phyloP scores from a whole-genome alignment of 2,888 invertebrate genomes.

The Polymixis lichenea region DNA sequence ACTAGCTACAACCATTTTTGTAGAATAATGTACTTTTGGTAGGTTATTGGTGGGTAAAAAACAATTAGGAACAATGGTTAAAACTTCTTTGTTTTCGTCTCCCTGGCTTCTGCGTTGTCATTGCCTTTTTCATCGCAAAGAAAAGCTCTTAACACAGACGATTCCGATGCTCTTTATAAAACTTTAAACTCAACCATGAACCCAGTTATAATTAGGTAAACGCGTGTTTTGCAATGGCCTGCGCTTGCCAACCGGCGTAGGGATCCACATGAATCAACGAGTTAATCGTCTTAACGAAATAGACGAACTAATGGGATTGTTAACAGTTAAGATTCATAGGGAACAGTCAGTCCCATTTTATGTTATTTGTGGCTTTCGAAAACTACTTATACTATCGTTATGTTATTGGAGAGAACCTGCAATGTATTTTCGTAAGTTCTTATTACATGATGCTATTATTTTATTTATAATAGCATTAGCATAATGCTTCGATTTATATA shows the following conservation, averaged over 20 bases:
- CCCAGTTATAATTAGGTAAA: slow-evolving; percentile 59
- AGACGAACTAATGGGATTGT: slow-evolving; percentile 56
- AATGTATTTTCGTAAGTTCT: background rate
- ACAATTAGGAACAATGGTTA: background rate
- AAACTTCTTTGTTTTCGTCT: background rate
- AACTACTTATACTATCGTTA: slow-evolving; percentile 3
- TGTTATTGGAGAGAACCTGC: background rate
- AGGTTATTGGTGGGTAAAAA: background rate
- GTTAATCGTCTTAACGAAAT: slow-evolving; percentile 58
- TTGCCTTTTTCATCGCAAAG: background rate
- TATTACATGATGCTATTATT: no score
- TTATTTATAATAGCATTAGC: no score
- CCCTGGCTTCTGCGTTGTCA: background rate
- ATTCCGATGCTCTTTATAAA: background rate
- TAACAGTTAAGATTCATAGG: slow-evolving; percentile 58
- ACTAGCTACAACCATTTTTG: background rate
- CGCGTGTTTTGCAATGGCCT: slow-evolving; percentile 53
- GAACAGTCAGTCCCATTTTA: slow-evolving; percentile 8
- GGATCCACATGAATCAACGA: slow-evolving; percentile 59
- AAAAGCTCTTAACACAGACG: background rate
- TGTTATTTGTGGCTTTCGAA: slow-evolving; percentile 20
- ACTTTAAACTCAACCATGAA: slow-evolving; percentile 50
- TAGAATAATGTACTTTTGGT: background rate
- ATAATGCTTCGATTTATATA: background rate
- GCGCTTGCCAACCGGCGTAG: slow-evolving; percentile 58